A percentile compares a stretch with the other conserved stretches of the same genome.
Evolutionary conservation across 2,888 invertebrate species (phyloP).

Genomic region (Eilema sororculum): DNA sequence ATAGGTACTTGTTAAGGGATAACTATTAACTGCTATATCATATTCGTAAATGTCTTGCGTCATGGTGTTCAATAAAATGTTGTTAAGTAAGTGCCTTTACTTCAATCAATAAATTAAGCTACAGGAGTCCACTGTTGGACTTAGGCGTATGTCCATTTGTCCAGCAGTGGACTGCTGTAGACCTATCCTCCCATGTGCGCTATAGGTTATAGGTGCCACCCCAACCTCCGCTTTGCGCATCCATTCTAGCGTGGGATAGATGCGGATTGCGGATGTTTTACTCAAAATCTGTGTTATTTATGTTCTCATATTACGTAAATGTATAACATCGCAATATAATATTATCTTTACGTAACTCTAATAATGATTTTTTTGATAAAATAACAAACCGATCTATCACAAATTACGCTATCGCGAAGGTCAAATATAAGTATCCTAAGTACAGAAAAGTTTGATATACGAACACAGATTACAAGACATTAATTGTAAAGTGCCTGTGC

Average conservation of each 20-base stretch:
- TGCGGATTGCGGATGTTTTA: neutral
- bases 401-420: conserved; percentile 16
- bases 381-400: conserved; percentile 1
- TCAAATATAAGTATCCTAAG: conserved; percentile 21
- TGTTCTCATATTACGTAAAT: neutral
- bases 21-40: too few species aligned
- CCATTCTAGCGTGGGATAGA: neutral
- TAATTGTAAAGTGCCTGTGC: neutral
- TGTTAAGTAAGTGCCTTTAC: too few species aligned
- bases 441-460: conserved; percentile 18
- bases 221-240: neutral
- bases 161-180: too few species aligned
- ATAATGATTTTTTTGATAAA: conserved; percentile 14
- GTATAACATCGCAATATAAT: conserved; percentile 18
- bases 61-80: too few species aligned
- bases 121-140: too few species aligned
- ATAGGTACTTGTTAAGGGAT: too few species aligned
- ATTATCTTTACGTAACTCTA: conserved; percentile 15
- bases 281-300: neutral
- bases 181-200: too few species aligned
- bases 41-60: too few species aligned
- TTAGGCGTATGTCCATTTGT: too few species aligned
- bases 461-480: conserved; percentile 25
- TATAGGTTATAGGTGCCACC: too few species aligned
- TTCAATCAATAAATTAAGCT: too few species aligned